Base-by-base conservation (phyloP, 1,140 invertebrate species). In the Plectrocnemia conspersa region DNA sequence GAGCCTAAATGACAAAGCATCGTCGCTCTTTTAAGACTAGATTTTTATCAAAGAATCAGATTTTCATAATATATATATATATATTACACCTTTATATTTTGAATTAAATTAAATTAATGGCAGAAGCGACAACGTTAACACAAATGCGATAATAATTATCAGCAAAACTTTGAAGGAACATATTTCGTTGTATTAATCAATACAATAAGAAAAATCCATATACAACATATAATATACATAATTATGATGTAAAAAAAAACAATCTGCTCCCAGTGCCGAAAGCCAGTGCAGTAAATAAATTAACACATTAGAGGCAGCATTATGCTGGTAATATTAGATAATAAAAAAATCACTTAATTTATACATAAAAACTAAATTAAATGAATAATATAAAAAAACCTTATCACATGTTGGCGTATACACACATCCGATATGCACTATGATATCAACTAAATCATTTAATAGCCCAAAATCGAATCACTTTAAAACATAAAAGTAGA, bases 291-390 rank as follows among this genome's bases (percentile, higher is more conserved):
- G 35, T 38, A 38, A 7, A 5, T 38, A 7, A 13, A 38, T 38
- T 38, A 19, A 38, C 24, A 38, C 16, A 45, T 13, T 27, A 45
- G 13, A 50, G 47, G 47, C 47, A 50, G 47, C 47, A 50, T 38
- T 23, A 50, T 38, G 47, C 47, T 36, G 47, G 47, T 50, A 50
- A 16, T 50, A 38, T 45, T 22, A 45, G 35, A 38, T 15, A 38
- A 38, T 13, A 38, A 38, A 6, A 38, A 7, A 38, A 38, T 16
- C 6, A n/a, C n/a, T n/a, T n/a, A n/a, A n/a, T n/a, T n/a, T n/a
- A n/a, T n/a, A n/a, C n/a, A n/a, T n/a, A n/a, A n/a, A n/a, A n/a
- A n/a, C n/a, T n/a, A n/a, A n/a, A n/a, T n/a, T n/a, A n/a, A n/a
- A n/a, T n/a, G n/a, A n/a, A n/a, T n/a, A n/a, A n/a, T n/a, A n/a